phyloP scores from a whole-genome alignment of 2,113 vertebrate genomes.

The Labeo catla region DNA sequence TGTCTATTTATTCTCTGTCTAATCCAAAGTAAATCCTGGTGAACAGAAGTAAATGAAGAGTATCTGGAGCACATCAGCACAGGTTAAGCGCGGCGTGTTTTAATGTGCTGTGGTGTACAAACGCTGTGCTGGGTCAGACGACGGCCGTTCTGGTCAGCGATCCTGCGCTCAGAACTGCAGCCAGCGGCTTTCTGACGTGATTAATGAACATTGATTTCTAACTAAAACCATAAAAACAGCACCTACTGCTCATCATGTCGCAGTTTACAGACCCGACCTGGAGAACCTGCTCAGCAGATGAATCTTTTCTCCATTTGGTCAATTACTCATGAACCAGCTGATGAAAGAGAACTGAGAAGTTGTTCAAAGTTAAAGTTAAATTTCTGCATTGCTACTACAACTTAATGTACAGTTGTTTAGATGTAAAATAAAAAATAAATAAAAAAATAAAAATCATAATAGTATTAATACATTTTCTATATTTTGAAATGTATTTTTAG shows the following conservation, averaged over 20 bases:
- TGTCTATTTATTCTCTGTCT: neutral
- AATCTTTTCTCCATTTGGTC: neutral
- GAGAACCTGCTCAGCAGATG: neutral
- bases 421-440: too few species aligned
- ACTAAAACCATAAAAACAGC: conserved; percentile 68
- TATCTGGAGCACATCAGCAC: neutral
- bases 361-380: neutral
- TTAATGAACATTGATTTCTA: conserved; percentile 77
- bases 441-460: too few species aligned
- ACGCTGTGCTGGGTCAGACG: conserved; percentile 63
- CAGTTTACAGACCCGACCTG: neutral
- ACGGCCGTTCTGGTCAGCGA: conserved; percentile 72
- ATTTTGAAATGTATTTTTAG: too few species aligned
- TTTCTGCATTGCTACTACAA: neutral
- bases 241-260: conserved; percentile 33
- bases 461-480: too few species aligned
- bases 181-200: conserved; percentile 70
- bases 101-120: conserved; percentile 67
- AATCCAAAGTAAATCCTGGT: neutral
- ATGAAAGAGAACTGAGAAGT: neutral
- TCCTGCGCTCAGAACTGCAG: conserved; percentile 73
- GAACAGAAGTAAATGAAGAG: neutral
- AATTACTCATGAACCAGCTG: neutral
- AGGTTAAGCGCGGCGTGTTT: neutral
- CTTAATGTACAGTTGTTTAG: neutral